Evolutionary conservation across 2,797 vertebrate species (phyloP).

Genomic region (Thalassophryne amazonica): DNA sequence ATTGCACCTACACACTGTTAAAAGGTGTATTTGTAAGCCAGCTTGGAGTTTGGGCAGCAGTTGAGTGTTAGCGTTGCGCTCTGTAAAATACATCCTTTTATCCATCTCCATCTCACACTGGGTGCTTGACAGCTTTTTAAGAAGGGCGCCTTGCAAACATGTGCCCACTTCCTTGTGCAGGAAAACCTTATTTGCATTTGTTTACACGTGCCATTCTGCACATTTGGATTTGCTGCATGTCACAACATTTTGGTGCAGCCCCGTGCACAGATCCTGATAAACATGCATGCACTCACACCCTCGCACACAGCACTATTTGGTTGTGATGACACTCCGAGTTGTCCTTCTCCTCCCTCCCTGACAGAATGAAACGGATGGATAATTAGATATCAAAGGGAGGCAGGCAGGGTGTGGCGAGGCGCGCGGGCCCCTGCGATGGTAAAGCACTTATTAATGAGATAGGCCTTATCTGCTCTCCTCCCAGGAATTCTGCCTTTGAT

Average conservation of each 20-base stretch:
- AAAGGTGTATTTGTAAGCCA: slow-evolving; percentile 36
- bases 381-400: slow-evolving; percentile 84
- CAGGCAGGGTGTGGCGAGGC: slow-evolving; percentile 81
- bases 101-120: slow-evolving; percentile 28
- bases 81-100: slow-evolving; percentile 32
- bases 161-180: slow-evolving; percentile 15
- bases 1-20: slow-evolving; percentile 36
- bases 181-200: slow-evolving; percentile 68
- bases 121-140: slow-evolving; percentile 46
- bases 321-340: slow-evolving; percentile 62
- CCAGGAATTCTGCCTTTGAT: slow-evolving; percentile 95
- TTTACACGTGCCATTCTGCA: slow-evolving; percentile 64
- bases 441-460: slow-evolving; percentile 96
- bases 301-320: slow-evolving; percentile 50
- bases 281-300: slow-evolving; percentile 19
- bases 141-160: slow-evolving; percentile 8
- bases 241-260: slow-evolving; percentile 48
- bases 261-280: slow-evolving; percentile 41
- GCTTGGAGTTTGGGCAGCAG: slow-evolving; percentile 19
- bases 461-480: slow-evolving; percentile 97
- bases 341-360: slow-evolving; percentile 69
- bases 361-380: slow-evolving; percentile 78
- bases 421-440: slow-evolving; percentile 85
- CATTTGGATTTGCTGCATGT: slow-evolving; percentile 54
- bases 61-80: slow-evolving; percentile 9